Base-by-base conservation (phyloP, 1,140 invertebrate genomes). In the Zaprionus gabonicus region DNA sequence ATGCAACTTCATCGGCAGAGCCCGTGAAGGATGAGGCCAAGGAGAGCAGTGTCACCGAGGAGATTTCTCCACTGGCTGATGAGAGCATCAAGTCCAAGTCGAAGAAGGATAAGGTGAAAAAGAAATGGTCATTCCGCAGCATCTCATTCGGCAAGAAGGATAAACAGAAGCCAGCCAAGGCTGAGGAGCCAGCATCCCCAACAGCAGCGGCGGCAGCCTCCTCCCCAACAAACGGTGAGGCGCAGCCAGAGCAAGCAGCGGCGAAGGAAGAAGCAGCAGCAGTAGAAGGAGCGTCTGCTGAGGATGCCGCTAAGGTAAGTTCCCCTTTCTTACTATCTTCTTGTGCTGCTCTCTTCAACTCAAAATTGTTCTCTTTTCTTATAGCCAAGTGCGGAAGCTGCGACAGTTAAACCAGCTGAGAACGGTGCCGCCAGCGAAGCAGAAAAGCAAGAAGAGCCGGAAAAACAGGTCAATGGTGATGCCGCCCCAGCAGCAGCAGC, bases 101-200 rank as follows among this genome's bases (percentile, higher is more conserved):
- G 81, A 97, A 97, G 93, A 96, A 97, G 92, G 96, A 96, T 78
- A 96, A 96, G 94, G 95, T 95, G 67, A 97, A 97, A 94, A 97
- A 97, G 94, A 97, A 97, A 94, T 97, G 96, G 96, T 97, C 96
- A 76, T 96, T 97, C 93, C 95, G 96, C 88, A 96, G 95, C 82
- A 96, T 97, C 93, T 97, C 96, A 83, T 97, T 97, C 93, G 95
- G 95, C 88, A 96, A 96, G 93, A 97, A 97, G 92, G 96, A 97
- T 85, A 97, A 97, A 94, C 96, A 94, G 75, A 97, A 97, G 93
- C 96, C 96, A 70, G 94, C 94, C 80, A 96, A 96, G 83, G 94
- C 86, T 17, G 56, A 85, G 78, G 85, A 88, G 36, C 79, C 79
- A 1, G 94, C 94, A 76, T 95, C 87, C 0, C 78, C 91, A 27